Percentiles rank a stretch among this genome's conserved stretches.
Evolutionary conservation across 2,888 invertebrate genomes (phyloP).

Genomic region (Myopa testacea): DNA sequence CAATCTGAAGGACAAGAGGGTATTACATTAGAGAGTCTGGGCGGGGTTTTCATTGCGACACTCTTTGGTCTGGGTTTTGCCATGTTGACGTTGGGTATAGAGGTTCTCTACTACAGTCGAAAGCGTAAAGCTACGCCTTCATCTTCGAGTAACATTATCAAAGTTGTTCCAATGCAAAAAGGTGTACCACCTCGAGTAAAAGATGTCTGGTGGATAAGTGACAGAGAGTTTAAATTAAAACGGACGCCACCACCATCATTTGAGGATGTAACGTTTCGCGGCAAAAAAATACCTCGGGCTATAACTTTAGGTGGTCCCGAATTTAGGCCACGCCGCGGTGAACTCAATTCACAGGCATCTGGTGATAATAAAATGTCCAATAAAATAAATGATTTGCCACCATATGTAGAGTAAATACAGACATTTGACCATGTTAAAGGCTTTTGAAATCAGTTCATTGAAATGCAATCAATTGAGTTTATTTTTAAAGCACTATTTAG

Average conservation of each 20-base stretch:
- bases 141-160: constrained; percentile 40
- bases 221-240: neutral
- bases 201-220: constrained; percentile 29
- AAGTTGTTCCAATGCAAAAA: constrained; percentile 52
- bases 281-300: constrained; percentile 50
- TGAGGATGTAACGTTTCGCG: constrained; percentile 56
- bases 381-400: constrained; percentile 40
- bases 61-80: constrained; percentile 86
- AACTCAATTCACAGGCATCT: constrained; percentile 8
- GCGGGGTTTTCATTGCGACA: constrained; percentile 93
- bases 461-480: too few species aligned
- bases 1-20: constrained; percentile 86
- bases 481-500: too few species aligned
- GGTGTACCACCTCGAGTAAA: constrained; percentile 19
- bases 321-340: constrained; percentile 54
- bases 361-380: neutral
- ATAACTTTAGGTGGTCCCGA: constrained; percentile 55
- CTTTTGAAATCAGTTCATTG: too few species aligned
- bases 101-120: constrained; percentile 81
- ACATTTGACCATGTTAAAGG: neutral
- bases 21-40: constrained; percentile 88
- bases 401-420: constrained; percentile 45
- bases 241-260: constrained; percentile 60
- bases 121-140: constrained; percentile 42
- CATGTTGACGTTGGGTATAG: constrained; percentile 84